These are phyloP conservation scores for Serinus canaria DNA, from an alignment of 2,113 vertebrate species.

Conservation along the genomic window DNA sequence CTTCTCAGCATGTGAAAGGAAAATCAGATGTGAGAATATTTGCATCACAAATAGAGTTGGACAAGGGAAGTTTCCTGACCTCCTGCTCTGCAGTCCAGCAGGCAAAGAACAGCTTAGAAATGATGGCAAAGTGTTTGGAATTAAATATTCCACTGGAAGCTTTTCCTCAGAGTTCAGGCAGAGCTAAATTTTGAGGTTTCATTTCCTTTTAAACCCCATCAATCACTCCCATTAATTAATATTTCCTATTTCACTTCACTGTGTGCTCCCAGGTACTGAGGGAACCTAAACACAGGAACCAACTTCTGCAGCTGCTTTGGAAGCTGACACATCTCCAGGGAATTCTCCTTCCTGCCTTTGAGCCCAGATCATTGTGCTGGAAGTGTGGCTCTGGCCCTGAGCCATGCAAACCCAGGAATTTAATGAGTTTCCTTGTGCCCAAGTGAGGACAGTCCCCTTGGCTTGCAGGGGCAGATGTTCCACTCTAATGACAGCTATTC, in stretches of 20 bases:
- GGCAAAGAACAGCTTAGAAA: not conserved
- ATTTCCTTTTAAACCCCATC: not conserved
- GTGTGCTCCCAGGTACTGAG: not conserved
- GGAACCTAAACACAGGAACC: not conserved
- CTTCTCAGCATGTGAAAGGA: not conserved
- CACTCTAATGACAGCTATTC: conserved; percentile 52
- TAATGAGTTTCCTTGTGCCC: not conserved
- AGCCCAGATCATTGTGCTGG: not conserved
- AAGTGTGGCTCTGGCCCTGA: not conserved
- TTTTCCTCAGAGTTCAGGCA: not conserved
- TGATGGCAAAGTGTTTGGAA: not conserved
- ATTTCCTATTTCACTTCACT: not conserved
- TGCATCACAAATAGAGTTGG: not conserved
- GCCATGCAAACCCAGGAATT: not conserved
- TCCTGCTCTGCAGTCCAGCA: not conserved
- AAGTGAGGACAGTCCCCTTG: not conserved
- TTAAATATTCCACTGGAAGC: not conserved
- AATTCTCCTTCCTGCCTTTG: not conserved
- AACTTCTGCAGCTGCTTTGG: not conserved
- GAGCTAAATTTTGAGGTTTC: not conserved
- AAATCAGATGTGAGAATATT: not conserved
- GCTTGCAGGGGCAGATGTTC: conserved; percentile 47
- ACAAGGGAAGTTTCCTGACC: not conserved
- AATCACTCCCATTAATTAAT: not conserved
- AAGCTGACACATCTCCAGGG: not conserved